These are phyloP conservation scores for Poecilobothrus nobilitatus DNA, from an alignment of 2,888 invertebrate species.

Conservation along the genomic window DNA sequence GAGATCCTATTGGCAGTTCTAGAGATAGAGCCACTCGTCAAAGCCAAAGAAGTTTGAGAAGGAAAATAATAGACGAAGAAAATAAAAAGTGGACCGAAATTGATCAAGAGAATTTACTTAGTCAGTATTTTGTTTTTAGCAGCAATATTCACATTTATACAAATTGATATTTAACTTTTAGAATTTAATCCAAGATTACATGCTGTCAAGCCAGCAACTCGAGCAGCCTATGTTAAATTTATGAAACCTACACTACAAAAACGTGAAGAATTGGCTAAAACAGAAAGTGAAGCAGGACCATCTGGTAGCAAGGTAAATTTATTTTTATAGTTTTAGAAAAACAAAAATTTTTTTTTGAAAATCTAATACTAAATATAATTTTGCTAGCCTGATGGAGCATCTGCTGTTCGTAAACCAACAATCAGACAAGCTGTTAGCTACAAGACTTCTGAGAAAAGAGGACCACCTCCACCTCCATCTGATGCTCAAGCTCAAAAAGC, in stretches of 20 bases:
- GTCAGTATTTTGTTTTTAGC: constrained; percentile 38
- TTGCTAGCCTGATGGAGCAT: constrained; percentile 4
- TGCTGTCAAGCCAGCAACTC: constrained; percentile 64
- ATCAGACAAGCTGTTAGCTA: constrained; percentile 17
- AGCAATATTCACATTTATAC: too few relatives aligned
- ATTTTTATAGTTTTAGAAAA: constrained; percentile 6
- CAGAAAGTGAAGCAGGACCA: constrained; percentile 22
- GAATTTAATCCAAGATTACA: constrained; percentile 75
- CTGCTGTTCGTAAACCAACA: background rate
- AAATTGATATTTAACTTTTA: constrained; percentile 28
- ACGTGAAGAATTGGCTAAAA: constrained; percentile 29
- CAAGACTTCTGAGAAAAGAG: constrained; percentile 11
- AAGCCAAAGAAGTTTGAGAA: constrained; percentile 62
- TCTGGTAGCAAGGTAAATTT: constrained; percentile 18
- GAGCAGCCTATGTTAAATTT: constrained; percentile 81
- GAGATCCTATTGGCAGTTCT: constrained; percentile 72
- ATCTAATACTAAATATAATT: too few relatives aligned
- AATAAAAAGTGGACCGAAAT: constrained; percentile 52
- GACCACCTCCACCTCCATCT: constrained; percentile 14
- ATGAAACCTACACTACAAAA: constrained; percentile 63
- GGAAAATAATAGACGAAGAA: constrained; percentile 60
- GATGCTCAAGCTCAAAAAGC: constrained; percentile 17
- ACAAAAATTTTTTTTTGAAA: background rate
- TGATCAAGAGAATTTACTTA: constrained; percentile 64
- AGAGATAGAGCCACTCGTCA: constrained; percentile 56